Percentiles rank a stretch among this genome's conserved stretches.
Evolutionary conservation across 2,113 vertebrate species (phyloP).

Genomic region (Calonectris borealis): DNA sequence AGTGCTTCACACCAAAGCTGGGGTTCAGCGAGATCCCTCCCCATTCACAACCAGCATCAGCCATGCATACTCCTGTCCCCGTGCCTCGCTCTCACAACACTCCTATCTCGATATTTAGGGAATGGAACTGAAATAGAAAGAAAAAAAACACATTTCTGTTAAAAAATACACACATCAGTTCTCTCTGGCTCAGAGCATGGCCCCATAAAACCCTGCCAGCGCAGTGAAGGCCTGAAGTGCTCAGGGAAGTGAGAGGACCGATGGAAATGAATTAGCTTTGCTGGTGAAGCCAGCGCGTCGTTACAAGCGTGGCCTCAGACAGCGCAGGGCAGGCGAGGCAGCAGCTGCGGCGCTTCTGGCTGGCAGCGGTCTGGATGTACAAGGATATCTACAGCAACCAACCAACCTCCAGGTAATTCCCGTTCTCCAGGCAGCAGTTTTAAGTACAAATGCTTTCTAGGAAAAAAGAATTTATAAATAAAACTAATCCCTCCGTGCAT

Average conservation of each 20-base stretch:
- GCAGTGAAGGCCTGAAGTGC: not conserved
- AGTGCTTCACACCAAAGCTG: not conserved
- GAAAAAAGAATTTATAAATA: not conserved
- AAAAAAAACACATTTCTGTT: not conserved
- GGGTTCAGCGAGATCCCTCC: not conserved
- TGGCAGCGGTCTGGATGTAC: rapidly evolving
- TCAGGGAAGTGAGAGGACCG: not conserved
- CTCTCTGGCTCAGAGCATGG: rapidly evolving
- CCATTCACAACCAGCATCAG: not conserved
- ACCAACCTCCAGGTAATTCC: not conserved
- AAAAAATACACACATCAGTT: not conserved
- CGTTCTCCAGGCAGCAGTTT: not conserved
- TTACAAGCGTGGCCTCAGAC: not conserved
- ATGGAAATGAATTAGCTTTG: not conserved
- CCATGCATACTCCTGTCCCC: rapidly evolving
- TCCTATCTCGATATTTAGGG: rapidly evolving
- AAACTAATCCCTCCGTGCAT: not conserved
- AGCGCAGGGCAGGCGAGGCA: not conserved
- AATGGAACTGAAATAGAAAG: not conserved
- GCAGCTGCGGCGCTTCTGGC: not conserved
- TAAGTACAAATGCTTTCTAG: not conserved
- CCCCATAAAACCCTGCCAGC: not conserved
- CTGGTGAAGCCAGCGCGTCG: rapidly evolving
- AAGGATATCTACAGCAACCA: not conserved
- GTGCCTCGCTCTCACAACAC: not conserved